Evolutionary conservation across 2,797 vertebrate genomes (phyloP).

Genomic region (Sebastes steindachneri): DNA sequence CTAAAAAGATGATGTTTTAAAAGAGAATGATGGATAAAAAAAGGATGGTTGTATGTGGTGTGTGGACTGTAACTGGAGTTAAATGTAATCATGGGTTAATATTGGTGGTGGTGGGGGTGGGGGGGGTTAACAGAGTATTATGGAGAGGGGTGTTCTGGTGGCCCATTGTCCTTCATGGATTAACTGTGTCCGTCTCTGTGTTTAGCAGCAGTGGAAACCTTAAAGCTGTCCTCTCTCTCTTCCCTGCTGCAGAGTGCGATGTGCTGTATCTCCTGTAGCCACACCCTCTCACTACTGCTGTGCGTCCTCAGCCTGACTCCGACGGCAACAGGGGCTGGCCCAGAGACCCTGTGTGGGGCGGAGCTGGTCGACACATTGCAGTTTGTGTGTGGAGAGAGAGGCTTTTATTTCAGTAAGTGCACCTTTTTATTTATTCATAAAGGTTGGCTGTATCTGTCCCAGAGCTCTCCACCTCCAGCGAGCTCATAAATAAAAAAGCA

Average conservation of each 20-base stretch:
- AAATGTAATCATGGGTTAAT: too few relatives aligned
- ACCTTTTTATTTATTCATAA: conserved; percentile 89
- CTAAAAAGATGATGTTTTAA: too few relatives aligned
- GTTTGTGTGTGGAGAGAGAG: conserved; percentile 98
- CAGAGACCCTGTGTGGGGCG: conserved; percentile 97
- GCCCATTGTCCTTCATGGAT: too few relatives aligned
- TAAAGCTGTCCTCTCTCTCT: conserved; percentile 29
- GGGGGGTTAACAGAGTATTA: too few relatives aligned
- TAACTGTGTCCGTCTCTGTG: too few relatives aligned
- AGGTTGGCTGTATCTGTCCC: conserved; percentile 74
- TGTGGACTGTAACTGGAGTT: too few relatives aligned
- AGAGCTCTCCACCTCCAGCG: conserved; percentile 75
- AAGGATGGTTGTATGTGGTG: too few relatives aligned
- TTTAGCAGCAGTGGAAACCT: conserved; percentile 13
- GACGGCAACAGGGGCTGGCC: conserved; percentile 87
- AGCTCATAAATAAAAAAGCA: conserved; percentile 85
- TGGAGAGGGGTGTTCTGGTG: too few relatives aligned
- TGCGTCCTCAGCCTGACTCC: conserved; percentile 95
- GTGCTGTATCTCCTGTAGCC: conserved; percentile 89
- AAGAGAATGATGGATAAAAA: too few relatives aligned
- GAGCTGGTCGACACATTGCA: conserved; percentile 99
- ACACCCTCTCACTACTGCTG: conserved; percentile 95
- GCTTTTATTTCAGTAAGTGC: conserved; percentile 99
- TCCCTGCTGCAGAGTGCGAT: conserved; percentile 89
- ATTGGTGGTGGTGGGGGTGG: too few relatives aligned